Evolutionary conservation across 2,888 invertebrate genomes (phyloP), one percentile per base, ranked within the genome.

Genomic region (Sycophila texana): DNA sequence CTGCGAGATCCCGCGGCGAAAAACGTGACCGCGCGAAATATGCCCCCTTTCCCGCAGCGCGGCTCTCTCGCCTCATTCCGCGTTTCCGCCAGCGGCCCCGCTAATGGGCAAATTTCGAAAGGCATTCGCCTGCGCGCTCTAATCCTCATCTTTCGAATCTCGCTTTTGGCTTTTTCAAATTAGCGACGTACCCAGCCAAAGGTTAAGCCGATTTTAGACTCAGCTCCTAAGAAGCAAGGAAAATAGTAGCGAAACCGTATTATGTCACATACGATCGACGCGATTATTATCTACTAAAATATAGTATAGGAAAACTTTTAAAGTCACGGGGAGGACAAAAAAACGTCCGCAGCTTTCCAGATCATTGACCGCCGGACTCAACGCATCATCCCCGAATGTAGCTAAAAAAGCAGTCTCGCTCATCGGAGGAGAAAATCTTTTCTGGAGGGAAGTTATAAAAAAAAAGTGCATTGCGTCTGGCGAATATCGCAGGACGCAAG

Each of bases 21-120:
- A 77, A 77, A 71, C 77, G 71, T 77, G 51, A 77, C 49, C 18
- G 58, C 18, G 26, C 26, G 30, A 26, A 57, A 14, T 30, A 53
- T 51, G 22, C 30, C 58, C 18, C 30, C 66, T 55, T n/a, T 14
- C n/a, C 57, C 26, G 22, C 22, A 0, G 58, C 3, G 10, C n/a
- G 16, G 3, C 10, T 30, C 30, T 30, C 30, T 30, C 30, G 30
- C 30, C 30, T 30, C 30, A 30, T 30, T 30, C 30, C 30, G 30
- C 30, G 30, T 30, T 30, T 30, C 30, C 30, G 30, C 30, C 7
- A 30, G 30, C 30, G 30, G 30, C 30, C 30, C 30, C 30, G 30
- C 30, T 30, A 20, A 26, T 53, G 26, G n/a, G 67, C 26, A 20
- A n/a, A 22, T 66, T 67, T 51, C 22, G 53, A 26, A 53, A 51